Percentiles rank a stretch among this genome's conserved stretches.
These are phyloP conservation scores for Furcifer pardalis DNA, from an alignment of 2,797 vertebrate species.

Conservation along the genomic window DNA sequence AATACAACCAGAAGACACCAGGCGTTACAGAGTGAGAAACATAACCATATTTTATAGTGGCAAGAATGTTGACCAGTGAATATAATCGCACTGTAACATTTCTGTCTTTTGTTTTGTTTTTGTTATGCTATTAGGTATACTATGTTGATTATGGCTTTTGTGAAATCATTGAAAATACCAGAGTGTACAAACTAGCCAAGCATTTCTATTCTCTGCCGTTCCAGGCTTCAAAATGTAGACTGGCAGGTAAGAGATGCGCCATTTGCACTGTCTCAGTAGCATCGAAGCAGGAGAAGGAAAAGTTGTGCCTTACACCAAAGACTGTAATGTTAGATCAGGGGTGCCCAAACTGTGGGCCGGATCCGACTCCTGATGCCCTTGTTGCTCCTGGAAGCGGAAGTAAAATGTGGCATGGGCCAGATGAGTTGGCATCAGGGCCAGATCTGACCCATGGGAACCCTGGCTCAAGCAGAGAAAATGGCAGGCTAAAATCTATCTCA, in stretches of 20 bases:
- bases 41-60: no score
- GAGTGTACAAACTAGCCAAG: constrained; percentile 80
- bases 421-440: no score
- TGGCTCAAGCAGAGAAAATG: no score
- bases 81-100: neutral
- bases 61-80: neutral
- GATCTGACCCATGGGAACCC: no score
- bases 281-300: neutral
- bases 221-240: constrained; percentile 87
- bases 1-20: neutral
- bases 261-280: neutral
- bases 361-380: no score
- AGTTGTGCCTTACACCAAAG: neutral
- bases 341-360: no score
- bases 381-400: no score
- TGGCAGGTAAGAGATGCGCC: constrained; percentile 87
- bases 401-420: no score
- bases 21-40: neutral
- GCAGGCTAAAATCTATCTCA: no score
- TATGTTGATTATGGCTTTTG: constrained; percentile 92
- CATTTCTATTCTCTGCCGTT: constrained; percentile 86
- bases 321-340: neutral
- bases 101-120: constrained; percentile 15
- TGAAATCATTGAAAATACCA: constrained; percentile 77
- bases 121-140: constrained; percentile 81